Evolutionary conservation across 2,113 vertebrate species (phyloP).

Genomic region (Tympanuchus pallidicinctus): DNA sequence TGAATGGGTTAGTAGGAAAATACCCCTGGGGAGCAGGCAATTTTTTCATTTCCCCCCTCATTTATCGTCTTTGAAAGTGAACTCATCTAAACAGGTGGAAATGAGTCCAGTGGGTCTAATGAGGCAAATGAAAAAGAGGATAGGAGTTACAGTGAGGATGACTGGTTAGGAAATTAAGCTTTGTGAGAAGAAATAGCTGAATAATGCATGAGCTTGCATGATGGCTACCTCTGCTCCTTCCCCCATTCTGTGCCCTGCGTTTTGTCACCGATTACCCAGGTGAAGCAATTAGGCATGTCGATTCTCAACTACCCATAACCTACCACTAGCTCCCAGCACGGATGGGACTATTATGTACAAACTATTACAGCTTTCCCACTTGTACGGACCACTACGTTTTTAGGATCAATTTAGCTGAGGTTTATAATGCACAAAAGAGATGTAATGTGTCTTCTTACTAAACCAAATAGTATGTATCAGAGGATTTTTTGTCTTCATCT

Average conservation of each 20-base stretch:
- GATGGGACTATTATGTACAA: conserved; percentile 18
- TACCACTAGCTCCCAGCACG: conserved; percentile 39
- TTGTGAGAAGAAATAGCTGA: conserved; percentile 20
- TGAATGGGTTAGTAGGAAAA: conserved; percentile 46
- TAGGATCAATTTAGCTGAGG: conserved; percentile 45
- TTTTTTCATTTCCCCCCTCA: conserved; percentile 66
- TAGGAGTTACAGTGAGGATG: conserved; percentile 39
- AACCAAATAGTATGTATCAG: not conserved
- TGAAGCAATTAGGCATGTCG: conserved; percentile 57
- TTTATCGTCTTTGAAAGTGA: conserved; percentile 58
- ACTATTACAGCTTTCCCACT: not conserved
- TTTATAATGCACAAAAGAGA: not conserved
- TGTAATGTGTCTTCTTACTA: conserved; percentile 1
- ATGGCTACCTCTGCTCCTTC: not conserved
- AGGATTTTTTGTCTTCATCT: not conserved
- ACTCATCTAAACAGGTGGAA: conserved; percentile 62
- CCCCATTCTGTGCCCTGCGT: not conserved
- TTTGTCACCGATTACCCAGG: conserved; percentile 26
- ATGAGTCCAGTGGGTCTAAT: conserved; percentile 60
- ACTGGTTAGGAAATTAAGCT: conserved; percentile 36
- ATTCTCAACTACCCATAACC: conserved; percentile 52
- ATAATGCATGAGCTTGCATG: conserved; percentile 31
- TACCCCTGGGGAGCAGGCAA: conserved; percentile 5
- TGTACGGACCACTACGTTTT: not conserved
- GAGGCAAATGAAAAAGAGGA: conserved; percentile 60